Base-by-base conservation (phyloP, 2,888 invertebrate species). In the Nomada hirtipes region DNA sequence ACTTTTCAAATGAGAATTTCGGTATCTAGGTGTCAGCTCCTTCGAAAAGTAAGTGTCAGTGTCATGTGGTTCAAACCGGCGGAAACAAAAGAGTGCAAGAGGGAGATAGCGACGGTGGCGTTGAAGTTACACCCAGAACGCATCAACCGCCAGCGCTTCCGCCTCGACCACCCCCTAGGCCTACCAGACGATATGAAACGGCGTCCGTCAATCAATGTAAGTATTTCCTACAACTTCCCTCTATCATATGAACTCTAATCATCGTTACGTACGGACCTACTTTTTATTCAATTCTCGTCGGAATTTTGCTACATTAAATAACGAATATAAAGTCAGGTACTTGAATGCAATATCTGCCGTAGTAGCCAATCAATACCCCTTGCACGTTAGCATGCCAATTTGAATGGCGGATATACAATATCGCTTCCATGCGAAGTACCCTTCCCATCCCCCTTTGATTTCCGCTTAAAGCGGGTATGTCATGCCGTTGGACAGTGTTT, bases 91-190 rank as follows among this genome's bases (percentile, higher is more conserved):
- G 90, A 75, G 89, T 79, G 26, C 76, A 89, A 23, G 92, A 92
- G 76, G 91, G 91, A 77, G 90, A 91, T 61, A 90, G 86, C 81
- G 91, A 91, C 77, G 91, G 90, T 61, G 88, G 88, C 59, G 86
- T 87, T 81, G 92, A 91, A 72, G 89, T 90, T 76, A 88, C 90
- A 84, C 89, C 91, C 70, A 92, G 91, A 89, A 91, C 90, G 79
- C 93, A 92, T 89, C 93, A 93, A 84, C 93, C 93, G 44, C 93
- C 93, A 10, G 93, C 93, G 13, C 83, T 93, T 60, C 93, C 93
- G 4, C 93, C 93, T 3, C 90, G 93, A 76, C 93, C 93, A 69
- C 93, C 93, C 4, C 93, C 93, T 15, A 90, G 93, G 69, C 92
- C 93, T 18, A 91, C 92, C 63, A 91, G 93, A 83, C 91, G 90